Evolutionary conservation across 2,113 vertebrate genomes (phyloP).

Genomic region (Phyllostomus hastatus): DNA sequence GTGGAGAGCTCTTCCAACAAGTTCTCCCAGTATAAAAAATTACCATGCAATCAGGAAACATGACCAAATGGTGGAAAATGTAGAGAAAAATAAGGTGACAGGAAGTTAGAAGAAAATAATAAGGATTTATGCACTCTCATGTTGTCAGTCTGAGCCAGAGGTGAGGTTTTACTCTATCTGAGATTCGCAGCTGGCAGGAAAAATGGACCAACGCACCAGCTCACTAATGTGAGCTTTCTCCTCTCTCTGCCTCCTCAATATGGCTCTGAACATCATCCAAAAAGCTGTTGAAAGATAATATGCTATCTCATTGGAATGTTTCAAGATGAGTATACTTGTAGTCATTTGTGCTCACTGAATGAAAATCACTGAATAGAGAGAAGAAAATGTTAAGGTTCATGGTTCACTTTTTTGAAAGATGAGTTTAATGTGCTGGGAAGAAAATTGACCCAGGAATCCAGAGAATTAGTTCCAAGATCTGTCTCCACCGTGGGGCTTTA

Average conservation of each 20-base stretch:
- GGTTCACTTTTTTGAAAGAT: background rate
- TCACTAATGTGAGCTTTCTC: background rate
- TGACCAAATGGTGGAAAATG: background rate
- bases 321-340: background rate
- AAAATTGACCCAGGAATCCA: background rate
- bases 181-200: background rate
- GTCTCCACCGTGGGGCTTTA: background rate
- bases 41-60: background rate
- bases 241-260: background rate
- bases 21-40: background rate
- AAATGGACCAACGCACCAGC: background rate
- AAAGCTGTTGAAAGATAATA: background rate
- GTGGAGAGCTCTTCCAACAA: background rate
- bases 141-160: background rate
- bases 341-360: background rate
- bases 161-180: background rate
- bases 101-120: background rate
- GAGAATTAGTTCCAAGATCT: background rate
- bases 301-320: background rate
- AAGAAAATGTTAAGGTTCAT: background rate
- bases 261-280: background rate
- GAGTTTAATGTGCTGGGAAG: background rate
- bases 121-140: background rate
- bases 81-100: background rate
- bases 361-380: background rate